These are phyloP conservation scores for Eubasilissa regina DNA, from an alignment of 1,140 invertebrate genomes.

Conservation along the genomic window DNA sequence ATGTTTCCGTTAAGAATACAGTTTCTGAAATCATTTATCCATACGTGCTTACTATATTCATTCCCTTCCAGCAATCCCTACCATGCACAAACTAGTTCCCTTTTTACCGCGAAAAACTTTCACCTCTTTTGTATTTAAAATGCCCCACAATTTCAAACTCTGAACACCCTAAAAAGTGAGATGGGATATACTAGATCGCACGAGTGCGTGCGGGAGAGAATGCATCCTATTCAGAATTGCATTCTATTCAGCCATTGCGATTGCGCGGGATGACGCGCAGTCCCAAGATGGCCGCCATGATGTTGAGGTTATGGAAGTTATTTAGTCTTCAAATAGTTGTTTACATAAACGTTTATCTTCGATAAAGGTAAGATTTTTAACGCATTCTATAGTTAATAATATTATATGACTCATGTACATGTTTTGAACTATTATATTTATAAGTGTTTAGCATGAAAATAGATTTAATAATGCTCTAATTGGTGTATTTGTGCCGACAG, in stretches of 20 bases:
- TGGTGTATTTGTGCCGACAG: too few relatives aligned
- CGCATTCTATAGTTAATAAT: not conserved
- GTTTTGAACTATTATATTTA: too few relatives aligned
- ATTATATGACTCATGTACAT: not conserved
- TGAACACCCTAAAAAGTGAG: slow-evolving; percentile 34
- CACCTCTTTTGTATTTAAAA: slow-evolving; percentile 55
- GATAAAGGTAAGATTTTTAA: slow-evolving; percentile 3
- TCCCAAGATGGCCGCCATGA: slow-evolving; percentile 57
- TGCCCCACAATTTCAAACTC: slow-evolving; percentile 8
- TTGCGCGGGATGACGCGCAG: slow-evolving; percentile 48
- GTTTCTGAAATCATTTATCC: not conserved
- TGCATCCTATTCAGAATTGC: slow-evolving; percentile 33
- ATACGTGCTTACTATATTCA: not conserved
- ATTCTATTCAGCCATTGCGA: slow-evolving; percentile 48
- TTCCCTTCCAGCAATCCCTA: slow-evolving; percentile 9
- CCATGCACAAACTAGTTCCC: slow-evolving; percentile 34
- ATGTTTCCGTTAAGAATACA: too few relatives aligned
- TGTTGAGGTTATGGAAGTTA: slow-evolving; percentile 47
- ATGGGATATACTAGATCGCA: not conserved
- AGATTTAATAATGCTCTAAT: too few relatives aligned
- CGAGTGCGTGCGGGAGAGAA: slow-evolving; percentile 40
- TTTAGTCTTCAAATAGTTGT: slow-evolving; percentile 21
- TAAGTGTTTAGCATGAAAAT: too few relatives aligned
- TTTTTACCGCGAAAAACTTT: slow-evolving; percentile 59
- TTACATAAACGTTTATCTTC: not conserved